Evolutionary conservation across 1,140 invertebrate genomes (phyloP).

Genomic region (Camponotus pennsylvanicus): DNA sequence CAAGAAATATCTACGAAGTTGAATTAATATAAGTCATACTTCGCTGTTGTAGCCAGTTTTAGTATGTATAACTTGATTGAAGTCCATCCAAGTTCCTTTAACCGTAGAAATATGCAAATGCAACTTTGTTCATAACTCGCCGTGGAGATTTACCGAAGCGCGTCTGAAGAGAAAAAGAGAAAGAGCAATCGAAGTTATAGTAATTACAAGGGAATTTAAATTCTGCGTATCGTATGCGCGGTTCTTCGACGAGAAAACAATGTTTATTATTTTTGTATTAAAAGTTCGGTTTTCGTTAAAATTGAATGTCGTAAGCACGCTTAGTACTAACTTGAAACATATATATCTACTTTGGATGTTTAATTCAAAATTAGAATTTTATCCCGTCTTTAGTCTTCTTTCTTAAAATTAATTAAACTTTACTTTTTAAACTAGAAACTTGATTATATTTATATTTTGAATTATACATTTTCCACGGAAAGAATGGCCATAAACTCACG

Average conservation of each 20-base stretch:
- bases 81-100: conserved; percentile 1
- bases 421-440: not conserved
- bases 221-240: not conserved
- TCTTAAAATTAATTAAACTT: not conserved
- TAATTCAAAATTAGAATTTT: not conserved
- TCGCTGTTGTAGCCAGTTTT: not conserved
- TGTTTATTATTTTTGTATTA: not conserved
- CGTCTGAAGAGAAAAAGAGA: not conserved
- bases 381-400: not conserved
- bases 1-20: not conserved
- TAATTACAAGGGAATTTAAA: conserved; percentile 1
- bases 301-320: not conserved
- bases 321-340: not conserved
- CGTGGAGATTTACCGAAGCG: not conserved
- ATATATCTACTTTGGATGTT: not conserved
- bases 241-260: not conserved
- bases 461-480: not conserved
- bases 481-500: not conserved
- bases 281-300: not conserved
- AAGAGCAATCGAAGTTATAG: not conserved
- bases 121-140: not conserved
- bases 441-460: not conserved
- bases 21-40: not conserved
- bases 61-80: conserved; percentile 31
- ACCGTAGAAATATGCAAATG: not conserved